These are phyloP conservation scores for Mellivora capensis DNA, from an alignment of 2,113 vertebrate genomes.

Conservation along the genomic window DNA sequence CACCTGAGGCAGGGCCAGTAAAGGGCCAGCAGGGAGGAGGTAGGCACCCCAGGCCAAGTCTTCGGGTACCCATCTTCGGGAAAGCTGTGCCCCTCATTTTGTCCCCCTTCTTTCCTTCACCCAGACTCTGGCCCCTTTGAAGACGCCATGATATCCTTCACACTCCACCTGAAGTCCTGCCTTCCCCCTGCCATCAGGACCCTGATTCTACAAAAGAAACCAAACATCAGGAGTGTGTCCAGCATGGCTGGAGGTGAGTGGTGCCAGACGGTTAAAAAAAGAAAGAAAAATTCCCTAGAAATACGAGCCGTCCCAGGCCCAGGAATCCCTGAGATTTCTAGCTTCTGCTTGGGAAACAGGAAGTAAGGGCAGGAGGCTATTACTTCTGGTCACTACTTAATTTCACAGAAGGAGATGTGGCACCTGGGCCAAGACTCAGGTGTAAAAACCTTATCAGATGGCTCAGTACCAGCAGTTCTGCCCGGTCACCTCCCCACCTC, in stretches of 20 bases:
- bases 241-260: slow-evolving; percentile 74
- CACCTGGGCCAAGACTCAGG: background rate
- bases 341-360: background rate
- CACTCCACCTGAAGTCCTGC: slow-evolving; percentile 52
- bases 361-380: background rate
- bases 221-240: slow-evolving; percentile 69
- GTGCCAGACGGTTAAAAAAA: background rate
- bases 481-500: background rate
- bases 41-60: background rate
- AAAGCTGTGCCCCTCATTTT: background rate
- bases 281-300: background rate
- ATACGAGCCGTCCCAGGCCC: background rate
- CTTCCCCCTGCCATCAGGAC: slow-evolving; percentile 67
- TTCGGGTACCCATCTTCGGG: accelerated
- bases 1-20: background rate
- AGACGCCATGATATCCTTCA: slow-evolving; percentile 48
- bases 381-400: no score
- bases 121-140: slow-evolving; percentile 11
- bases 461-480: background rate
- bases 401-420: background rate
- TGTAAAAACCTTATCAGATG: background rate
- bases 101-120: background rate
- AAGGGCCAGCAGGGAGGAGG: accelerated
- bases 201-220: slow-evolving; percentile 69
- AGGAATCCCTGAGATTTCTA: background rate